Conservation (phyloP, 2,888 invertebrate genomes). For the Drosophila pseudotalamancana region DNA sequence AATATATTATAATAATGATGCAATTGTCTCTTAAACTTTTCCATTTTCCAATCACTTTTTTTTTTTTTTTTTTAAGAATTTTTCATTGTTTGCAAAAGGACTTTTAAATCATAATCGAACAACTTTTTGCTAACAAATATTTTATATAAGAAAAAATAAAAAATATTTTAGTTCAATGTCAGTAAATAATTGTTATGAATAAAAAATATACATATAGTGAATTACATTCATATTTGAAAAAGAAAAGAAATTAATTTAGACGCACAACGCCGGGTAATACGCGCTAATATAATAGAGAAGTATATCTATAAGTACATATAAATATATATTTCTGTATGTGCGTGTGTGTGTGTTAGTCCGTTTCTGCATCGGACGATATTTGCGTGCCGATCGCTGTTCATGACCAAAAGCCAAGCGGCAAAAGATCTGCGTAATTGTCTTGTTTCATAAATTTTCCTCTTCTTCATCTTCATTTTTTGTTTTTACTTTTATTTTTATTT, state of each 20-base stretch:
- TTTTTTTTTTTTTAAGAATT: no score
- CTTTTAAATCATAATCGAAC: no score
- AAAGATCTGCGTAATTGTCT: constrained; percentile 70
- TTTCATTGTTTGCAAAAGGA: no score
- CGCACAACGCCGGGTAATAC: background rate
- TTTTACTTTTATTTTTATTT: constrained; percentile 27
- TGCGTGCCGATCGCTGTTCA: constrained; percentile 61
- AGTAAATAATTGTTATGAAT: no score
- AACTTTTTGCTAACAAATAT: no score
- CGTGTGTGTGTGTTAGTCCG: constrained; percentile 13
- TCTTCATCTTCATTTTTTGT: constrained; percentile 5
- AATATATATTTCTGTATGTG: constrained; percentile 5
- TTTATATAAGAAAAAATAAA: no score
- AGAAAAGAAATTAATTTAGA: background rate
- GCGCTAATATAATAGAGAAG: background rate
- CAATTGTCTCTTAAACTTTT: no score
- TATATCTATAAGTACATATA: background rate
- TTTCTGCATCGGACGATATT: constrained; percentile 52
- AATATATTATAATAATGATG: no score
- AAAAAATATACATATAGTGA: no score
- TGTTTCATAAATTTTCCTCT: constrained; percentile 19
- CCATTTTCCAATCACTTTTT: no score
- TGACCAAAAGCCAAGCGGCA: constrained; percentile 40
- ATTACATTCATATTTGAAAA: no score
- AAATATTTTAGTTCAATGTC: no score